phyloP scores from a whole-genome alignment of 2,888 invertebrate genomes.

The Hermodice carunculata region DNA sequence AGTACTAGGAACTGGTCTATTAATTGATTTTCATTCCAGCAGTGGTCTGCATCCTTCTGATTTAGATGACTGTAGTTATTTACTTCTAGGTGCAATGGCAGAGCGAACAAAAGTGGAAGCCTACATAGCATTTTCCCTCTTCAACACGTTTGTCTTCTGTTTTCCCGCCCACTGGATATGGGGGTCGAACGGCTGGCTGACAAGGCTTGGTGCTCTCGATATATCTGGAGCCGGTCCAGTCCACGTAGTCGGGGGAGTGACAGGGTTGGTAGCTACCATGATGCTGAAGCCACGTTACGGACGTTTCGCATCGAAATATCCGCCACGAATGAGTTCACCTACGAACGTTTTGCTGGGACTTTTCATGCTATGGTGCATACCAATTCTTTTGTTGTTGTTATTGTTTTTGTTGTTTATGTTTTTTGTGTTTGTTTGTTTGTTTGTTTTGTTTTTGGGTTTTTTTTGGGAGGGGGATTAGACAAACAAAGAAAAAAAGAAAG shows the following conservation, averaged over 20 bases:
- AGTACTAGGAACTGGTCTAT: too few species aligned
- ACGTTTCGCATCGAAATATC: slow-evolving; percentile 80
- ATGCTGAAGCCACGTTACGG: slow-evolving; percentile 90
- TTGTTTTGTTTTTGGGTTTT: too few species aligned
- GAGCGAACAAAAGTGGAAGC: slow-evolving; percentile 62
- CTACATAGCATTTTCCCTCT: slow-evolving; percentile 62
- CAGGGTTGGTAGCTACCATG: slow-evolving; percentile 88
- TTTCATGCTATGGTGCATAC: slow-evolving; percentile 84
- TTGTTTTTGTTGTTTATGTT: too few species aligned
- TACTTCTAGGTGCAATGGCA: slow-evolving; percentile 63
- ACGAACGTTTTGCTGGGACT: slow-evolving; percentile 91
- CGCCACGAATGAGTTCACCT: slow-evolving; percentile 86
- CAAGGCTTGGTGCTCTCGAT: slow-evolving; percentile 53
- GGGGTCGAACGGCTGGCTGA: slow-evolving; percentile 63
- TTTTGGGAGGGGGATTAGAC: too few species aligned
- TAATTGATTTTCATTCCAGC: too few species aligned
- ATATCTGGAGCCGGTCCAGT: slow-evolving; percentile 72
- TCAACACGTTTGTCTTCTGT: slow-evolving; percentile 63
- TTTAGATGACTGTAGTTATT: too few species aligned
- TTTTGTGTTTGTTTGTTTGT: too few species aligned
- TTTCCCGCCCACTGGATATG: slow-evolving; percentile 70
- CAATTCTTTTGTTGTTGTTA: too few species aligned
- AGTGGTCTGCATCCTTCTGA: too few species aligned
- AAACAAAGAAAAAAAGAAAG: too few species aligned
- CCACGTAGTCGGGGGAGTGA: slow-evolving; percentile 84